Evolutionary conservation across 2,888 invertebrate species (phyloP).

Genomic region (Eretmocerus hayati): DNA sequence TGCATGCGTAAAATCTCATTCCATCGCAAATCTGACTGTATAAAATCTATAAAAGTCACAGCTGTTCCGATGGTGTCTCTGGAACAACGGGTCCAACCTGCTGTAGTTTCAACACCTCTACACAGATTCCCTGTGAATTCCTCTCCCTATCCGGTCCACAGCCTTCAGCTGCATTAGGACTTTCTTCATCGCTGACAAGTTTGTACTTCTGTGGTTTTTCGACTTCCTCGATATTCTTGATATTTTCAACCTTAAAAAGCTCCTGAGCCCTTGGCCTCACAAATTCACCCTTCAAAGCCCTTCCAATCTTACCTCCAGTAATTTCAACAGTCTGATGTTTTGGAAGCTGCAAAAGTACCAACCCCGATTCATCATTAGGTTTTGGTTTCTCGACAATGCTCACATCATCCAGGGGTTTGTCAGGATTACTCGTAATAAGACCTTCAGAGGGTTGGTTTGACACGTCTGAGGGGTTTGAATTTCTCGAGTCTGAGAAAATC

Average conservation of each 20-base stretch:
- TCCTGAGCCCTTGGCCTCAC: not conserved
- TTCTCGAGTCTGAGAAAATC: constrained; percentile 2
- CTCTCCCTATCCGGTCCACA: constrained; percentile 67
- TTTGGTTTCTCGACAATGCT: constrained; percentile 1
- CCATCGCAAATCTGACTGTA: too few relatives aligned
- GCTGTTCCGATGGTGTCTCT: too few relatives aligned
- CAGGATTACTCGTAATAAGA: not conserved
- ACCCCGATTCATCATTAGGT: not conserved
- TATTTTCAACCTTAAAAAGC: constrained; percentile 28
- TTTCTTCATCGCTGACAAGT: constrained; percentile 13
- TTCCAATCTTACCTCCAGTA: constrained; percentile 14
- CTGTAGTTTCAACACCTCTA: too few relatives aligned
- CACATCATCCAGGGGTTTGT: constrained; percentile 2
- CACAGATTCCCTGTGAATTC: constrained; percentile 62
- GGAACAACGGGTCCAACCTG: too few relatives aligned
- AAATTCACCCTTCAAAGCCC: constrained; percentile 8
- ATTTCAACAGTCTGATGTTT: constrained; percentile 15
- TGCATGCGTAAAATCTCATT: too few relatives aligned
- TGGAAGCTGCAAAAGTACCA: constrained; percentile 16
- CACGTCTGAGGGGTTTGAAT: not conserved
- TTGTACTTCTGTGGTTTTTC: constrained; percentile 10
- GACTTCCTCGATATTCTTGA: constrained; percentile 26
- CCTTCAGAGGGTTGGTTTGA: not conserved
- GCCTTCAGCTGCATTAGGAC: constrained; percentile 55
- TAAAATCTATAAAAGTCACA: too few relatives aligned